Conservation (phyloP, 2,113 vertebrate species). For the Apodemus speciosus region DNA sequence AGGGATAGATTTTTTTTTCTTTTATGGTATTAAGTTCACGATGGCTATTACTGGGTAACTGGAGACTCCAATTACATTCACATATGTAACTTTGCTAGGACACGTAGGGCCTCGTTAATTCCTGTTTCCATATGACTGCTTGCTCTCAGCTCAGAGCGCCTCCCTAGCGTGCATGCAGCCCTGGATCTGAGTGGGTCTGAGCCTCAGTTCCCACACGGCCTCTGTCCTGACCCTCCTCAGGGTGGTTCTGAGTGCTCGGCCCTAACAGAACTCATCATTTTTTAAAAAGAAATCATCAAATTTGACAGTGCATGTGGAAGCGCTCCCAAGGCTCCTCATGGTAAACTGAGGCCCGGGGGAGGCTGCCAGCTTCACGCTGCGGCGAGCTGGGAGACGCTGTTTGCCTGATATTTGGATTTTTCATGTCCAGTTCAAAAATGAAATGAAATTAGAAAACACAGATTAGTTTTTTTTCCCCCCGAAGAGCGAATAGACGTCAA, state of each 20-base stretch:
- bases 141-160: background rate
- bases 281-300: background rate
- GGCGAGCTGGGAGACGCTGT: background rate
- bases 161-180: background rate
- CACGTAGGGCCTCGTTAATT: background rate
- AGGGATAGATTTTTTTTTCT: background rate
- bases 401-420: background rate
- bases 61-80: background rate
- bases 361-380: background rate
- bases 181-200: background rate
- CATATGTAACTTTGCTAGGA: background rate
- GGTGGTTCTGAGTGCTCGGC: accelerated
- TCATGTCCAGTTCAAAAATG: slow-evolving; percentile 7
- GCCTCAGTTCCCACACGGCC: background rate
- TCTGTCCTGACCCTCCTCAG: background rate
- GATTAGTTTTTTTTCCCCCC: slow-evolving; percentile 1
- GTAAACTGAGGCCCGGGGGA: background rate
- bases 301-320: background rate
- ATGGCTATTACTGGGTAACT: background rate
- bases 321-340: background rate
- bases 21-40: background rate
- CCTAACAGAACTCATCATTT: background rate
- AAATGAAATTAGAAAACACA: background rate
- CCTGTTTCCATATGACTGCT: background rate
- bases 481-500: background rate